Evolutionary conservation across 2,797 vertebrate species (phyloP).

Genomic region (Mus caroli): DNA sequence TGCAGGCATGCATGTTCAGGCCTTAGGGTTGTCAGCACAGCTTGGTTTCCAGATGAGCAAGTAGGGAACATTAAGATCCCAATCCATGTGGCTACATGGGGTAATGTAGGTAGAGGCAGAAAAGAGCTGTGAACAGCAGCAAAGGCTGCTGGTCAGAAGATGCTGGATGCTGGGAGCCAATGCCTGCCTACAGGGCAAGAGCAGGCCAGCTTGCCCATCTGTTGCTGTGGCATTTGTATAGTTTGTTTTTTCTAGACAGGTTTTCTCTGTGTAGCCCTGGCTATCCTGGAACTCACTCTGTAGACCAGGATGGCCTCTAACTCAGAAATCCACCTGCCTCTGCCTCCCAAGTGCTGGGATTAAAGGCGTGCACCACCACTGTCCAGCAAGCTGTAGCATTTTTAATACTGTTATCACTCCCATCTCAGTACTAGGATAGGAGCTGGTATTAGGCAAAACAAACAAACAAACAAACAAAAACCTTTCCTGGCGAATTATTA

Average conservation of each 20-base stretch:
- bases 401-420: not conserved
- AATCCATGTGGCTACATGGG: too few relatives aligned
- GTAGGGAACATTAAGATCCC: too few relatives aligned
- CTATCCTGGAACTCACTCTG: too few relatives aligned
- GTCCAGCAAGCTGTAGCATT: not conserved
- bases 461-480: too few relatives aligned
- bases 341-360: too few relatives aligned
- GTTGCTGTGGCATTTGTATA: not conserved
- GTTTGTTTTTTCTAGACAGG: too few relatives aligned
- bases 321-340: too few relatives aligned
- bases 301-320: too few relatives aligned
- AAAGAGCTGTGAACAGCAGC: too few relatives aligned
- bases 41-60: not conserved
- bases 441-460: not conserved
- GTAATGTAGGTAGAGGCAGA: not conserved
- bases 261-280: too few relatives aligned
- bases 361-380: too few relatives aligned
- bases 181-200: not conserved
- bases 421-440: not conserved
- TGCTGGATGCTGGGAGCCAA: not conserved
- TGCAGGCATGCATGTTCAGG: accelerated
- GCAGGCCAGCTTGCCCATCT: not conserved
- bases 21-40: accelerated
- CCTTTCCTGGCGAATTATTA: not conserved
- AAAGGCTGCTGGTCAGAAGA: not conserved